phyloP scores from a whole-genome alignment of 2,888 invertebrate genomes.

The Phlogophora meticulosa region DNA sequence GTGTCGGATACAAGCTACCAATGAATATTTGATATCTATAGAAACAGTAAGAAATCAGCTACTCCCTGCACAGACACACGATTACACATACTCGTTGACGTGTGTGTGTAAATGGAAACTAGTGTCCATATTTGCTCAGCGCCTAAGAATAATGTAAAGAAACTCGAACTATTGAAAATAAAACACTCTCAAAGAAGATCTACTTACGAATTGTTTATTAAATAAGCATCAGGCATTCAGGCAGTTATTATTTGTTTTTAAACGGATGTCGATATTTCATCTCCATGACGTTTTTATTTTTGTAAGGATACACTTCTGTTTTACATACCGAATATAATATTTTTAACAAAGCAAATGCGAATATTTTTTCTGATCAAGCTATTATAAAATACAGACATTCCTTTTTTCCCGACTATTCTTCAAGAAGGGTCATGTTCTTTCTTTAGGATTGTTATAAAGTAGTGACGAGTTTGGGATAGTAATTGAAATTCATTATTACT shows the following conservation, averaged over 20 bases:
- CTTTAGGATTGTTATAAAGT: neutral
- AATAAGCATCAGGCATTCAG: neutral
- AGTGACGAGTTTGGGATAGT: neutral
- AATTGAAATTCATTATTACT: neutral
- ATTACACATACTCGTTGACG: too few relatives aligned
- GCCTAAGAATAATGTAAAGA: constrained; percentile 7
- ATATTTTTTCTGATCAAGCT: neutral
- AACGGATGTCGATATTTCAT: neutral
- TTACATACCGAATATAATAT: neutral
- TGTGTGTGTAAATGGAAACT: too few relatives aligned
- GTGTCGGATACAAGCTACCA: too few relatives aligned
- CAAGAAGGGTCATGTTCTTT: neutral
- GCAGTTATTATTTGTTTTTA: constrained; percentile 18
- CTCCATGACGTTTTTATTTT: constrained; percentile 13
- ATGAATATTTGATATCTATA: too few relatives aligned
- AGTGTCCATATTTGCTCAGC: too few relatives aligned
- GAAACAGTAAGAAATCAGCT: too few relatives aligned
- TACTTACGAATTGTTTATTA: constrained; percentile 21
- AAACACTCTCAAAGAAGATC: neutral
- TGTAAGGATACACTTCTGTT: neutral
- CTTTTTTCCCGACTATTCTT: neutral
- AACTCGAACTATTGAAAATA: constrained; percentile 7
- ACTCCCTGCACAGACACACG: too few relatives aligned
- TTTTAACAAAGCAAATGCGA: neutral
- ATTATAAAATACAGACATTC: neutral